A percentile compares a stretch with the other conserved stretches of the same genome.
Conservation (phyloP, 2,797 vertebrate genomes). For the Phalloptychus januarius region DNA sequence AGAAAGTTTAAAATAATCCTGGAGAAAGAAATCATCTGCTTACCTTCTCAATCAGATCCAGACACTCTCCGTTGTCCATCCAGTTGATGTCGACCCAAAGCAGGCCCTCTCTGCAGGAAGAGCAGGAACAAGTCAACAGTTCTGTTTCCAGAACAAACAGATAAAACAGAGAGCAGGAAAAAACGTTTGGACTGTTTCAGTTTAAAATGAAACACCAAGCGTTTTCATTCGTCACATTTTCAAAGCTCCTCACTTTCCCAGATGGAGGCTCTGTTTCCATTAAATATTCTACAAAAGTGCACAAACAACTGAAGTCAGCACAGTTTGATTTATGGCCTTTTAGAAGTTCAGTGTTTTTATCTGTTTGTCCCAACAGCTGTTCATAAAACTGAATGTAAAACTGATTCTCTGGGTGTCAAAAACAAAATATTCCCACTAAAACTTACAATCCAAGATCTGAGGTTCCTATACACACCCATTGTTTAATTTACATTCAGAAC, state of each 20-base stretch:
- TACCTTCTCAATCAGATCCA: conserved; percentile 99
- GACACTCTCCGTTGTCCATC: conserved; percentile 97
- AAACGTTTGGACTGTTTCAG: not conserved
- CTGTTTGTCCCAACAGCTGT: not conserved
- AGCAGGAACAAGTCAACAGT: not conserved
- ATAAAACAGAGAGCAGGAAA: not conserved
- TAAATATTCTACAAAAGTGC: not conserved
- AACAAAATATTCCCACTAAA: not conserved
- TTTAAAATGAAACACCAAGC: not conserved
- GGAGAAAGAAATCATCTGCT: not conserved
- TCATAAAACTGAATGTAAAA: not conserved
- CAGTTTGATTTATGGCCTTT: not conserved
- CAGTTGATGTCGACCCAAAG: conserved; percentile 95
- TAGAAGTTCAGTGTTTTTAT: not conserved
- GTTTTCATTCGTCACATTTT: not conserved
- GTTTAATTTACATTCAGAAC: not conserved
- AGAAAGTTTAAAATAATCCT: not conserved
- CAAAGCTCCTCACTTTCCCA: not conserved
- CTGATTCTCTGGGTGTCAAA: not conserved
- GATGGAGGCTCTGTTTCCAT: not conserved
- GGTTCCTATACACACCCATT: not conserved
- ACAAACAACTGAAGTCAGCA: not conserved
- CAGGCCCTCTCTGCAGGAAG: conserved; percentile 85
- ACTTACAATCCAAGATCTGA: not conserved
- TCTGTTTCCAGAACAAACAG: not conserved